Base-by-base conservation (phyloP, 2,797 vertebrate genomes). In the Anguilla marmorata region DNA sequence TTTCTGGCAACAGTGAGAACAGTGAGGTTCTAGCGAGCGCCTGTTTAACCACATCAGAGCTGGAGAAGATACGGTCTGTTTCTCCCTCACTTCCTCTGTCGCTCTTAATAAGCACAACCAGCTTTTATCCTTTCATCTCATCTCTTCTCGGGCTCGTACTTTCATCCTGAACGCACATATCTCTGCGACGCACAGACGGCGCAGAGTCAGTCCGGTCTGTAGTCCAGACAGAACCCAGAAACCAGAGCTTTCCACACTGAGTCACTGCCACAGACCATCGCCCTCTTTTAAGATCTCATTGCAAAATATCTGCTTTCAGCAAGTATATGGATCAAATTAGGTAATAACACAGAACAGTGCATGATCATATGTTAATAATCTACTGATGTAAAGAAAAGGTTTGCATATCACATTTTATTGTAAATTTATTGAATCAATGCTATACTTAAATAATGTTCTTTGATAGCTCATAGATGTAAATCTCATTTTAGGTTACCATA, bases 1-100 rank as follows among this genome's bases (percentile, higher is more conserved):
- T 30, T 63, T 27, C 41, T 33, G n/a, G 74, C n/a, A 30, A 11
- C 58, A 14, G 33, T 41, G 37, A 41, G 21, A 83, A 37, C n/a
- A n/a, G n/a, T n/a, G n/a, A n/a, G 52, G 12, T 76, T 27, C 9
- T 0, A 60, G 19, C 12, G 12, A 41, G 50, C 0, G 30, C 74
- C 27, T 80, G 66, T 19, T 69, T 58, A 87, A 85, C 85, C 85
- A 85, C 85, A 69, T 50, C 85, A 86, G 85, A 72, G 63, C 2
- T 37, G 37, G 37, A 21, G 16, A 9, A 58, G 85, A 83, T 27
- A 24, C 16, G n/a, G 24, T 19, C 58, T 86, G 11, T 63, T 87
- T 83, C 48, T 72, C 56, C 76, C 54, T 56, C 7, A 1, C 63
- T 60, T 85, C 52, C 72, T 52, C 24, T 19, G 37, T n/a, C 24